Evolutionary conservation across 1,140 invertebrate species (phyloP), one percentile per base, ranked within the genome.

Genomic region (Caerostris extrusa): DNA sequence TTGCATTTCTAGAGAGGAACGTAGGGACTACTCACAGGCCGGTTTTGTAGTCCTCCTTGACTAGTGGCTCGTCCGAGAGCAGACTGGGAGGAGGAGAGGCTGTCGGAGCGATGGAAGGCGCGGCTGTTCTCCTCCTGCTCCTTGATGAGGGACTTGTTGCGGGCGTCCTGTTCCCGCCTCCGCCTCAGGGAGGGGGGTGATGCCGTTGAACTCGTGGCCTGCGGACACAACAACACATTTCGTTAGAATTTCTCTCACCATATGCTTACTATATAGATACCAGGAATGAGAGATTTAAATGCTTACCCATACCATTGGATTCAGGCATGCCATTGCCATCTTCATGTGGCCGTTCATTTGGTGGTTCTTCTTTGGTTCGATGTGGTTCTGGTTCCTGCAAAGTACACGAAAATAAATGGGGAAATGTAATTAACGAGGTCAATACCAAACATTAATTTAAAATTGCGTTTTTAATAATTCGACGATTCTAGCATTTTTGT

Each of bases 61-160:
- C 87, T 67, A 94, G 67, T 93, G 58, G n/a, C 12, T 56, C 14
- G 55, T 92, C 91, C 77, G 93, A 92, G 69, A 93, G 64, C 55
- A 93, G 58, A 53, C 86, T 95, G 64, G 94, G 97, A 97, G 69
- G 97, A 98, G 95, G 98, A 97, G 95, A 98, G 96, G 14, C 97
- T 96, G 88, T 98, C 97, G 96, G 98, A 98, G 90, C 98, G 96
- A 56, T 97, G 96, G 95, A 98, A 91, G 55, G 95, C 95, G 90
- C 96, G 96, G 94, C 95, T 97, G 61, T 97, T 96, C 56, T 97
- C 97, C 95, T 97, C 97, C 67, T 95, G 95, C 64, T 95, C 93
- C 81, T 95, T 95, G 57, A 95, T 95, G 14, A 95, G 86, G 50
- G 92, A 94, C 53, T 91, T 94, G 58, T 95, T 94, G 53, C 94